A percentile compares a stretch with the other conserved stretches of the same genome.
Evolutionary conservation across 64 coral and sea anemone genomes (phyloP).

Genomic region (Dendronephthya gigantea): DNA sequence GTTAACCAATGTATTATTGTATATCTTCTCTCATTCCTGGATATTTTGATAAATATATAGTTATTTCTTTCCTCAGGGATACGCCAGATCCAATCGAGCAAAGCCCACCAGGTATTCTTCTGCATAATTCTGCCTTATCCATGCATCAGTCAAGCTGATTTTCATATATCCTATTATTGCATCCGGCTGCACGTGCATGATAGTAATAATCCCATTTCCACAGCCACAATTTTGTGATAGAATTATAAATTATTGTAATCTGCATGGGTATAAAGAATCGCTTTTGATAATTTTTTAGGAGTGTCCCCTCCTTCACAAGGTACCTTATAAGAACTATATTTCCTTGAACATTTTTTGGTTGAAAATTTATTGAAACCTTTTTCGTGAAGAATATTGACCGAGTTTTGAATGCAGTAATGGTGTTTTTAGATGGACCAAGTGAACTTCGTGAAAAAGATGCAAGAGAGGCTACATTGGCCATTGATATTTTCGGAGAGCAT

Average conservation of each 20-base stretch:
- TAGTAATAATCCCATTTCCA: too few species aligned
- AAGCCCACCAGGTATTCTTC: background rate
- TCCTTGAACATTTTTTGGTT: too few species aligned
- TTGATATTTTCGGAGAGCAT: conserved; percentile 79
- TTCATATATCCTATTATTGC: too few species aligned
- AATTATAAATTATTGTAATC: too few species aligned
- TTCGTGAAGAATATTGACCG: background rate
- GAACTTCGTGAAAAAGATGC: conserved; percentile 79
- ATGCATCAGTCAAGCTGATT: background rate
- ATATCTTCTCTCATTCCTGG: background rate
- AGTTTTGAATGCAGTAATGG: background rate
- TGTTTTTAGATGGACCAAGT: conserved; percentile 56
- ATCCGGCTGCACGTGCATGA: too few species aligned
- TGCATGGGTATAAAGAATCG: too few species aligned
- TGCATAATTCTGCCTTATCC: background rate
- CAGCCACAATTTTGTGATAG: too few species aligned
- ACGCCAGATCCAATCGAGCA: background rate
- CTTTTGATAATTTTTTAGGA: too few species aligned
- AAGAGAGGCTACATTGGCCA: conserved; percentile 54
- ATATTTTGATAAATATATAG: background rate
- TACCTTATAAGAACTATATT: too few species aligned
- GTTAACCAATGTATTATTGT: background rate
- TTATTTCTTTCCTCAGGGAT: background rate
- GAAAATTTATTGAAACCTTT: background rate
- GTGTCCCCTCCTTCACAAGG: too few species aligned